Evolutionary conservation across 2,113 vertebrate species (phyloP).

Genomic region (Halichoeres trimaculatus): DNA sequence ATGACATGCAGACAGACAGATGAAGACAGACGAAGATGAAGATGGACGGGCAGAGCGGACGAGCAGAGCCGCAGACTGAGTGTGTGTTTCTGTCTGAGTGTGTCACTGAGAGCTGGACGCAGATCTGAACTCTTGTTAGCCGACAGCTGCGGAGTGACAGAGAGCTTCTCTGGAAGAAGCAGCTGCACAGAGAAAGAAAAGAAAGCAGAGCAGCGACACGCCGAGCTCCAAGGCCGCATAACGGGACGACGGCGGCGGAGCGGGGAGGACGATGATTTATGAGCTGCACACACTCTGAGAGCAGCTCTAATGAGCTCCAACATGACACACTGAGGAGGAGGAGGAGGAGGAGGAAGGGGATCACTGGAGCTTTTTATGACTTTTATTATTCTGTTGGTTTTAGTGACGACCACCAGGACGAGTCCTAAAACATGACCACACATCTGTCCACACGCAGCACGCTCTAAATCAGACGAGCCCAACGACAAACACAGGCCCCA

Average conservation of each 20-base stretch:
- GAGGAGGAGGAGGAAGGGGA: slow-evolving; percentile 13
- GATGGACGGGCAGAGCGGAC: neutral
- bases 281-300: slow-evolving; percentile 29
- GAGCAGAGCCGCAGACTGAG: neutral
- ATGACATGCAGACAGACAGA: neutral
- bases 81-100: slow-evolving; percentile 23
- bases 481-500: too few species aligned
- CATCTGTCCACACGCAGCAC: neutral
- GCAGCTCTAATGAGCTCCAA: slow-evolving; percentile 28
- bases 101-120: slow-evolving; percentile 66
- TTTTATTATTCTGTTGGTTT: slow-evolving; percentile 35
- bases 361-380: slow-evolving; percentile 27
- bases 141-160: slow-evolving; percentile 75
- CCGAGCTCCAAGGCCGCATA: slow-evolving; percentile 33
- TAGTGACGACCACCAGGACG: neutral
- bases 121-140: slow-evolving; percentile 75
- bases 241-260: slow-evolving; percentile 17
- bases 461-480: too few species aligned
- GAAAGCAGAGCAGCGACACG: slow-evolving; percentile 33
- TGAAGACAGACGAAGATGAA: neutral
- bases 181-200: slow-evolving; percentile 54
- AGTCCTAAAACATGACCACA: slow-evolving; percentile 9
- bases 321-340: neutral
- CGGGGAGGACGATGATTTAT: slow-evolving; percentile 26
- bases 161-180: slow-evolving; percentile 35